Evolutionary conservation across 2,113 vertebrate genomes (phyloP).

Genomic region (Psilopsiagon aurifrons): DNA sequence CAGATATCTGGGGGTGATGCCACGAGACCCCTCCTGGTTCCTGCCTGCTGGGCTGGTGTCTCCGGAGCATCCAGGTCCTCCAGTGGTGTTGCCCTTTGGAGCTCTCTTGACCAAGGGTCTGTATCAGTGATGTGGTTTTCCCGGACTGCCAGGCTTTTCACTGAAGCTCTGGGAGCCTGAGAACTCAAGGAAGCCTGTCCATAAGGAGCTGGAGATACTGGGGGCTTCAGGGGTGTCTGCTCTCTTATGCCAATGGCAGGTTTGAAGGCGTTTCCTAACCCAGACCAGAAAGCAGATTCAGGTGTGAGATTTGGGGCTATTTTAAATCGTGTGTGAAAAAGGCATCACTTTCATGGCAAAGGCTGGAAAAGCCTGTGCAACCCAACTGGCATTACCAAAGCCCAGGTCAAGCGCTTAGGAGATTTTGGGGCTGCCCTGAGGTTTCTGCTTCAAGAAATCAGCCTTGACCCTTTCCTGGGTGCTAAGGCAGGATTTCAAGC

Average conservation of each 20-base stretch:
- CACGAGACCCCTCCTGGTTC: not conserved
- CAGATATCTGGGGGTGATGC: not conserved
- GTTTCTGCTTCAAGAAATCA: not conserved
- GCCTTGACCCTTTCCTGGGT: not conserved
- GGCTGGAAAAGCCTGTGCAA: not conserved
- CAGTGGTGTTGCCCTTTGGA: not conserved
- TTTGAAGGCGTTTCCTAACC: not conserved
- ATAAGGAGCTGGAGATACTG: not conserved
- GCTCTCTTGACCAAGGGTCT: not conserved
- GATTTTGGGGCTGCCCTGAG: not conserved
- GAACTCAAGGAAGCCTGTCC: not conserved
- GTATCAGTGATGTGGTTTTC: not conserved
- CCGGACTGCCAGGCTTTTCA: not conserved
- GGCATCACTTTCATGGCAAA: accelerated
- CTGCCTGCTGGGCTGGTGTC: not conserved
- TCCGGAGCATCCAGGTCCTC: not conserved
- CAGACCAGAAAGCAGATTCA: not conserved
- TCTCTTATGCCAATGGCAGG: not conserved
- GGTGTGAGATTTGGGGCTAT: not conserved
- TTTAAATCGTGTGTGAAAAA: not conserved
- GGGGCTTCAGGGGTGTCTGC: not conserved
- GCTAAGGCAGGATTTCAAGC: not conserved
- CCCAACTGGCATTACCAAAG: not conserved
- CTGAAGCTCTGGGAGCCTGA: not conserved
- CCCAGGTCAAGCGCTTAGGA: not conserved